Evolutionary conservation across 35 echinoderm and acorn worm genomes (phyloP), one percentile per base, ranked within the genome.

Genomic region (Apostichopus japonicus): DNA sequence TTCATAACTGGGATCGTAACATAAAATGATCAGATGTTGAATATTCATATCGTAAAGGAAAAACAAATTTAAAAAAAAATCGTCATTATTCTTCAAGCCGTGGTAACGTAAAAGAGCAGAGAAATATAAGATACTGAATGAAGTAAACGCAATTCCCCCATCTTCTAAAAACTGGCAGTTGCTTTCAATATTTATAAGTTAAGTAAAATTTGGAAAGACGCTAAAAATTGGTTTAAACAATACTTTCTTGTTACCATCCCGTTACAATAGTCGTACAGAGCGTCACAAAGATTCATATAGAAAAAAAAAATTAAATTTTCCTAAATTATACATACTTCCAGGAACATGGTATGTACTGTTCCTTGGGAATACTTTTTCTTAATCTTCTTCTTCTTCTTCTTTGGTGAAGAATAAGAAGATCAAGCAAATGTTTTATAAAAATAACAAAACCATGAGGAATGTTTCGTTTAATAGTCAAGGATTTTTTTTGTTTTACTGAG

Each of bases 201-300:
- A 89, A 52, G 61, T 89, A 89, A 89, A 72, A 67, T 72, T 65
- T 89, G 86, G 86, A 89, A 89, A 89, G 86, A 89, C 86, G 86
- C 86, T 89, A 27, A 89, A 65, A 44, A 44, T 44, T 44, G 33
- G 23, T 72, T 89, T 89, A 53, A 65, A 63, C 86, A 73, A 73
- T 89, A 89, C 86, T 89, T 87, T 23, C 51, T 54, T 82, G 8
- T 54, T 54, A 56, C 79, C 54, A 25, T 54, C 44, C 54, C 14
- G 9, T 82, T n/a, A 54, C 79, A 75, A 75, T 6, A 13, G 7
- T 78, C 9, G 77, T 13, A 44, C 77, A 51, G 19, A 9, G 24
- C 13, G 9, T 13, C 33, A 54, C 78, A 17, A 27, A 80, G 23
- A 23, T 13, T 80, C 23, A 80, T 53, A 17, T 80, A 27, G 1